Conservation (phyloP, 2,797 vertebrate genomes). For the Selene dorsalis region DNA sequence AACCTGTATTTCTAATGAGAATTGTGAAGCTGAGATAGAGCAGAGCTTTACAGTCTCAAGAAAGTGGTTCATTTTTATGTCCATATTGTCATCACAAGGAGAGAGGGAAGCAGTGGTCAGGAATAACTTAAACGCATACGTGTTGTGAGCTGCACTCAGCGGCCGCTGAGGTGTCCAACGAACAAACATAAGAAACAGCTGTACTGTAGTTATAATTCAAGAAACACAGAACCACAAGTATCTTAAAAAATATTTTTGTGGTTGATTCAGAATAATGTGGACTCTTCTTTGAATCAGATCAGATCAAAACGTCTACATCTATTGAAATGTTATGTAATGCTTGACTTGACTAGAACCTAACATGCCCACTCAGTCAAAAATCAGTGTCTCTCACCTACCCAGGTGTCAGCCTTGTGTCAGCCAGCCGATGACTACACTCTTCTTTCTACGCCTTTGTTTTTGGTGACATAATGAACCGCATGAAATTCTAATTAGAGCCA, state of each 20-base stretch:
- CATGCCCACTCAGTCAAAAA: not conserved
- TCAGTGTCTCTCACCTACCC: not conserved
- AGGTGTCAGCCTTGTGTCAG: not conserved
- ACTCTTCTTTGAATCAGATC: not conserved
- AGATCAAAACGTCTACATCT: not conserved
- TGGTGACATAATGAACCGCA: not conserved
- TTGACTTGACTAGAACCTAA: not conserved
- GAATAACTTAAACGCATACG: not conserved
- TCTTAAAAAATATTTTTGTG: no score
- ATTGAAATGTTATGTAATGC: not conserved
- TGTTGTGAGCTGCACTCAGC: not conserved
- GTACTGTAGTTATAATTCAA: not conserved
- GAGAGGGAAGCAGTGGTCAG: not conserved
- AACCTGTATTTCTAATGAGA: not conserved
- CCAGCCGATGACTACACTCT: not conserved
- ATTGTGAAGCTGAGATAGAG: not conserved
- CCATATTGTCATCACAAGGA: not conserved
- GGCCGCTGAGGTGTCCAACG: no score
- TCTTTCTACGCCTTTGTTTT: not conserved
- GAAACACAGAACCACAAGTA: not conserved
- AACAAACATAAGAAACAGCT: not conserved
- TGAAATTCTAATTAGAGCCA: conserved; percentile 12
- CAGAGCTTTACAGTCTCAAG: not conserved
- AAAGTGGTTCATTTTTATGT: not conserved
- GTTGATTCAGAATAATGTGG: not conserved